Base-by-base conservation (phyloP, 2,113 vertebrate genomes). In the Macquaria ambigua region DNA sequence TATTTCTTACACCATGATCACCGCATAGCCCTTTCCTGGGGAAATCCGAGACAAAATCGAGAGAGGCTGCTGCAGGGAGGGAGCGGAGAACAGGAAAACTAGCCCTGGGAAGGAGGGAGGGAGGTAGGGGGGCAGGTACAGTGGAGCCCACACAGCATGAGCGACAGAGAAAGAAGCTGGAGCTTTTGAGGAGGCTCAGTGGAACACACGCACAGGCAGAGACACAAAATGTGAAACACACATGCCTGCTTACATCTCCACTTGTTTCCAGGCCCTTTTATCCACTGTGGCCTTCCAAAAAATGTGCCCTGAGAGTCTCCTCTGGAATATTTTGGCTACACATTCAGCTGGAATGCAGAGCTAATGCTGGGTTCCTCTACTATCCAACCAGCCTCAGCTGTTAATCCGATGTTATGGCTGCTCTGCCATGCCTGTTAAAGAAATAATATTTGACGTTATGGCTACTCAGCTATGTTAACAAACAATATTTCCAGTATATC, bases 31-130 rank as follows among this genome's bases (percentile, higher is more conserved):
- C 92, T 95, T 96, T 96, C 95, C 94, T 94, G 94, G 93, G 95
- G 94, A 96, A 95, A 95, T 95, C 94, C 92, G 94, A 96, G 93
- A 95, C 94, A 96, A 94, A 94, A 95, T 93, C 79, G 89, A 93
- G 89, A 93, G 90, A 92, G 89, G 83, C 91, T 92, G 81, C 89
- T 82, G 84, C 85, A 64, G 92, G 92, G 91, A 91, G 93, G 85
- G 90, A 84, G 89, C 77, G 90, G 70, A 85, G 93, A 90, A 92
- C 93, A 94, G 94, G 93, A 93, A 94, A 93, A 89, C 85, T 86
- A 91, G 89, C 82, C 91, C 87, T 92, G 90, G 91, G 89, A 93
- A 92, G 89, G 87, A 90, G 89, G 71, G 80, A 74, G 77, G 68
- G 67, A 6, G 53, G 62, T 4, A 8, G 85, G 81, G 68, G 68